Base-by-base conservation (phyloP, 2,888 invertebrate genomes). In the Apodemia hepburni region DNA sequence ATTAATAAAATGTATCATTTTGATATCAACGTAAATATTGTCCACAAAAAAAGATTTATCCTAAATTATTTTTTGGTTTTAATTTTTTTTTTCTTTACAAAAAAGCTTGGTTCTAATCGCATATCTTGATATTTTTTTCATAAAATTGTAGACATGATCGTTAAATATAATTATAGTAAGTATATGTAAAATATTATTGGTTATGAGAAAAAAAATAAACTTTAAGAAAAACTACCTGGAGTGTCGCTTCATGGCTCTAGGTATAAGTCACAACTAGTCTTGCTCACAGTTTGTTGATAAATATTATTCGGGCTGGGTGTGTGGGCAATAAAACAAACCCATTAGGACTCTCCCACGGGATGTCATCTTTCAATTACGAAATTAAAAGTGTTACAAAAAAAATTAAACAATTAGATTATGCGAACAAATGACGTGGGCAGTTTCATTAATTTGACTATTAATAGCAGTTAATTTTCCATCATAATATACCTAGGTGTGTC, bases 351-450 rank as follows among this genome's bases (percentile, higher is more conserved):
- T 71, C 76, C 74, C 75, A 59, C 62, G 70, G 73, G 76, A 71
- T 67, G 29, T 51, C 61, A 67, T 67, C 68, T 68, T 65, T 62
- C 71, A 75, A 72, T 75, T 76, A 73, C 65, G 70, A 75, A 76
- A 77, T 77, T 75, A 72, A 71, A 75, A 71, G 63, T 67, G 66
- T 61, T 71, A 70, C 70, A 60, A 64, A 67, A 33, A n/a, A 70
- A 74, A 73, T 47, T 47, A 17, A 47, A 47, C 45, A 47, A 47
- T 47, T 47, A 47, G n/a, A 47, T 38, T 38, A 38, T 15, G 45
- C 45, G 17, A 47, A 47, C n/a, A 17, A 47, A 47, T 47, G 4
- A 47, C 45, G 45, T 47, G 15, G n/a, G n/a, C 17, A 17, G 45
- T 45, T 45, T 15, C 5, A 15, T 45, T 45, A 45, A 45, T 45